A percentile compares a stretch with the other conserved stretches of the same genome.
These are phyloP conservation scores for Limnephilus auricula DNA, from an alignment of 2,888 invertebrate species.

Conservation along the genomic window DNA sequence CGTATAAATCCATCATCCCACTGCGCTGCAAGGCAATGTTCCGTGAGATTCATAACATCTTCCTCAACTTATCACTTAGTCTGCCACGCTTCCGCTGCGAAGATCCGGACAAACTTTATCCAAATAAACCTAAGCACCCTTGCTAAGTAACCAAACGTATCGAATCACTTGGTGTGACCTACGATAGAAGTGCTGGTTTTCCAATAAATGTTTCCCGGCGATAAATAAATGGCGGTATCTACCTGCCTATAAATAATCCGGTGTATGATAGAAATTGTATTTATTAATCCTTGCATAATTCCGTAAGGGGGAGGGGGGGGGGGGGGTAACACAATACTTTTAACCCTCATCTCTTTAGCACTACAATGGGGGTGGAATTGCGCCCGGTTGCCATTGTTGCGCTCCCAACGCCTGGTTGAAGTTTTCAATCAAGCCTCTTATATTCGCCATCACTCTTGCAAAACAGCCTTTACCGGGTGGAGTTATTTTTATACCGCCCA, in stretches of 20 bases:
- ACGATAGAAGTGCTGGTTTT: too few relatives aligned
- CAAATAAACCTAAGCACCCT: too few relatives aligned
- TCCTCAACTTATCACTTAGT: too few relatives aligned
- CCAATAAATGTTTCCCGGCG: too few relatives aligned
- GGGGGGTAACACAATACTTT: background rate
- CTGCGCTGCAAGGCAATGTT: too few relatives aligned
- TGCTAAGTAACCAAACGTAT: too few relatives aligned
- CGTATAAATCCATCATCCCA: too few relatives aligned
- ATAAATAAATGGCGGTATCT: too few relatives aligned
- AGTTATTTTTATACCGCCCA: background rate
- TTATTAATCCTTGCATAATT: background rate
- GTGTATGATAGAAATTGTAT: background rate
- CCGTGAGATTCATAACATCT: too few relatives aligned
- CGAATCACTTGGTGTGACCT: too few relatives aligned
- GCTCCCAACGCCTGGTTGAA: constrained; percentile 58
- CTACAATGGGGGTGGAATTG: constrained; percentile 29
- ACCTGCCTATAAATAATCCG: background rate
- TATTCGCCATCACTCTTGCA: constrained; percentile 44
- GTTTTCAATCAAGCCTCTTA: constrained; percentile 62
- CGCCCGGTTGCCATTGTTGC: constrained; percentile 29
- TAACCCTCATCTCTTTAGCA: constrained; percentile 17
- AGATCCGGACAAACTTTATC: too few relatives aligned
- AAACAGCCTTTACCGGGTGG: background rate
- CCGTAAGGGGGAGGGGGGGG: background rate
- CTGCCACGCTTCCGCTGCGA: too few relatives aligned